These are phyloP conservation scores for Amphilophus citrinellus DNA, from an alignment of 2,113 vertebrate genomes.

Conservation along the genomic window DNA sequence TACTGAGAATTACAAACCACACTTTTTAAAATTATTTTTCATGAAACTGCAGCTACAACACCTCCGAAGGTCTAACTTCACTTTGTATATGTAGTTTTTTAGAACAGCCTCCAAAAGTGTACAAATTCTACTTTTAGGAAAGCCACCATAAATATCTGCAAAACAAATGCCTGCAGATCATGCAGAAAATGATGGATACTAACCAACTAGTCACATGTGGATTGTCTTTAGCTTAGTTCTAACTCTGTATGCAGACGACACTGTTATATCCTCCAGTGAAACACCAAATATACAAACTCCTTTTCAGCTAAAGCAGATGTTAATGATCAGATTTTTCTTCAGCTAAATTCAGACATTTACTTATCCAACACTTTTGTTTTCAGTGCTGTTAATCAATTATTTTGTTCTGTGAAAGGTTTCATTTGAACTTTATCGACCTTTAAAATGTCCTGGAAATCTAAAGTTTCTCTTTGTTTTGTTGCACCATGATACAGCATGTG, in stretches of 20 bases:
- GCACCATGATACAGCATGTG: background rate
- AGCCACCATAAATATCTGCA: background rate
- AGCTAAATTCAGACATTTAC: background rate
- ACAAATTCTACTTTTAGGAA: background rate
- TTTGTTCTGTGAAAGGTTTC: background rate
- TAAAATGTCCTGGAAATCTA: background rate
- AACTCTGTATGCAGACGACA: background rate
- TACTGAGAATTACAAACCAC: background rate
- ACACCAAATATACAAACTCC: background rate
- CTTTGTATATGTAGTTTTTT: background rate
- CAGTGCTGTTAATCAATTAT: background rate
- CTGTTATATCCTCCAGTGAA: background rate
- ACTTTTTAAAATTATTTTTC: background rate
- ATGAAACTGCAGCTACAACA: background rate
- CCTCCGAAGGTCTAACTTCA: background rate
- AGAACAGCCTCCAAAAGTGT: background rate
- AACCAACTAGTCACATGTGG: background rate
- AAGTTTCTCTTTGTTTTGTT: constrained; percentile 1
- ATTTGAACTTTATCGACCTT: background rate
- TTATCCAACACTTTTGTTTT: background rate
- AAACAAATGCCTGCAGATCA: background rate
- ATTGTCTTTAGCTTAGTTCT: background rate
- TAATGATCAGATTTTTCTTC: background rate
- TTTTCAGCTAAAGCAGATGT: background rate
- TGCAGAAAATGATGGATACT: background rate